Conservation (phyloP, 2,113 vertebrate genomes). For the Nanorana parkeri region DNA sequence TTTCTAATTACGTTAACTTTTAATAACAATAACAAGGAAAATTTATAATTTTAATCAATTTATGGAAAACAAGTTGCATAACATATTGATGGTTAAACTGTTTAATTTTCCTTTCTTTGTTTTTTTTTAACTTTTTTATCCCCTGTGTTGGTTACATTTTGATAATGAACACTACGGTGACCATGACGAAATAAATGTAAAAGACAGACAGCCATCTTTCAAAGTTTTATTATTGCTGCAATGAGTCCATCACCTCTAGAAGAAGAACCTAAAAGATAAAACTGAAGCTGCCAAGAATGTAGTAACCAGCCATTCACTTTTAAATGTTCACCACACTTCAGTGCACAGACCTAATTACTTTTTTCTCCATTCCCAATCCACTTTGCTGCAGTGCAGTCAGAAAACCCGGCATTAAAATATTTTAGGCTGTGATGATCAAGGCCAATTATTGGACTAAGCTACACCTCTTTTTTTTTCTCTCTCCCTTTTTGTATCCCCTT, state of each 20-base stretch:
- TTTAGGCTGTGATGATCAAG: conserved; percentile 93
- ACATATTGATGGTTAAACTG: too few species aligned
- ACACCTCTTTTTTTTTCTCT: conserved; percentile 78
- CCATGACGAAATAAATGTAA: neutral
- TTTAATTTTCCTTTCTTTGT: too few species aligned
- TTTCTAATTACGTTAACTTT: too few species aligned
- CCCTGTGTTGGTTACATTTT: neutral
- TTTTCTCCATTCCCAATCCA: conserved; percentile 90
- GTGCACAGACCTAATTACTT: conserved; percentile 96
- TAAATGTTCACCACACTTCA: conserved; percentile 96
- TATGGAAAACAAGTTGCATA: too few species aligned
- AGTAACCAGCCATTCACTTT: conserved; percentile 96
- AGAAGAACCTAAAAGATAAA: conserved; percentile 79
- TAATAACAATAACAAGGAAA: too few species aligned
- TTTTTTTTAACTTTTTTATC: neutral
- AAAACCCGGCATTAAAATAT: conserved; percentile 95
- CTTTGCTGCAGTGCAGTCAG: conserved; percentile 88
- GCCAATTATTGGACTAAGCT: conserved; percentile 95
- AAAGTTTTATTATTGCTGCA: conserved; percentile 72
- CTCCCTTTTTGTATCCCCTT: conserved; percentile 58
- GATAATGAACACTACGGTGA: neutral
- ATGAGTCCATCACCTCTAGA: conserved; percentile 98
- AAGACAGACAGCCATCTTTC: neutral
- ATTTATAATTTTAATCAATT: too few species aligned
- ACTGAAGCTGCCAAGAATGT: conserved; percentile 87